Evolutionary conservation across 92 coral and sea anemone genomes (phyloP).

Genomic region (Diadumene lineata): DNA sequence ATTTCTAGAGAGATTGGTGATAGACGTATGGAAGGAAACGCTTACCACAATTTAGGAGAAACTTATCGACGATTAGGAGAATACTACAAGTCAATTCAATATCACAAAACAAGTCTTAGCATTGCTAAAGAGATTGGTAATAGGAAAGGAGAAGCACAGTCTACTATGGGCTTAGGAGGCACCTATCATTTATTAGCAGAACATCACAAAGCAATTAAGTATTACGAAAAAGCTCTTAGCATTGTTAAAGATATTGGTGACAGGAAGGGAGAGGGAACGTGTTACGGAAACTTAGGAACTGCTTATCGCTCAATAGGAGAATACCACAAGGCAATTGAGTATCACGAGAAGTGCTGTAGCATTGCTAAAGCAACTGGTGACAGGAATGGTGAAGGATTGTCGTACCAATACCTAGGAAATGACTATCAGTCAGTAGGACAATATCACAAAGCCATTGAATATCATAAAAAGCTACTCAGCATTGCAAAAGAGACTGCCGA

Average conservation of each 20-base stretch:
- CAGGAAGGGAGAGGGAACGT: conserved; percentile 4
- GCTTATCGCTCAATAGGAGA: conserved; percentile 7
- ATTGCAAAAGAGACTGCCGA: conserved; percentile 13
- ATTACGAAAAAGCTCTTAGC: neutral
- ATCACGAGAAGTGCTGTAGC: neutral
- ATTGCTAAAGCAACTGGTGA: conserved; percentile 11
- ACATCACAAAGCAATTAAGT: too few species aligned
- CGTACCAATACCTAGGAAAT: conserved; percentile 16
- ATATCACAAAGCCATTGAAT: conserved; percentile 18
- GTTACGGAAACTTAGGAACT: conserved; percentile 17
- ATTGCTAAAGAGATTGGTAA: conserved; percentile 11
- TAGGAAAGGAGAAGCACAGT: conserved; percentile 6
- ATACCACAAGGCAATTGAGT: too few species aligned
- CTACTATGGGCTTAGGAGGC: conserved; percentile 2
- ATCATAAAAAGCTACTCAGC: conserved; percentile 13
- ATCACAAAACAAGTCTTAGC: conserved; percentile 8
- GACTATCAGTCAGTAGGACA: conserved; percentile 5
- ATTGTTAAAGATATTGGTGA: conserved; percentile 15
- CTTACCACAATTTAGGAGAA: conserved; percentile 13
- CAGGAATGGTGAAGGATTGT: conserved; percentile 4
- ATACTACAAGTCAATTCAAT: too few species aligned
- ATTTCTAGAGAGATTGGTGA: conserved; percentile 7
- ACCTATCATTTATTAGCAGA: neutral
- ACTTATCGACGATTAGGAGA: neutral
- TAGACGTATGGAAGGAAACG: conserved; percentile 14